Percentiles rank a stretch among this genome's conserved stretches.
Evolutionary conservation across 2,888 invertebrate genomes (phyloP).

Genomic region (Dinocampus coccinellae): DNA sequence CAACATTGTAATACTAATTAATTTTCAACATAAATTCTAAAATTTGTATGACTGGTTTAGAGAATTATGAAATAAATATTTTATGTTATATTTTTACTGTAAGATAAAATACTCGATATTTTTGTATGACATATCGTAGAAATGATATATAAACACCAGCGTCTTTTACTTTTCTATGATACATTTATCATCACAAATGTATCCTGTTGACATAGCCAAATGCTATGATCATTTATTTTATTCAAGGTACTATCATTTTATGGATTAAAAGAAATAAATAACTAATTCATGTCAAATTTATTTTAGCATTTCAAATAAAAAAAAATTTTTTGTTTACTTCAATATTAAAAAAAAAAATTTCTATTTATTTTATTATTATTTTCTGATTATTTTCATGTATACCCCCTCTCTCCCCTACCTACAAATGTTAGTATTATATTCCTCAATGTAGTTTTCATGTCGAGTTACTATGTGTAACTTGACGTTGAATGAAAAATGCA

Average conservation of each 20-base stretch:
- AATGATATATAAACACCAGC: neutral
- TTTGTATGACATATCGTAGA: neutral
- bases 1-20: neutral
- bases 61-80: neutral
- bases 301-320: neutral
- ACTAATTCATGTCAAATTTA: neutral
- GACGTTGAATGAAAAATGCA: neutral
- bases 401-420: too few relatives aligned
- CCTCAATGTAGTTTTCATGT: neutral
- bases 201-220: neutral
- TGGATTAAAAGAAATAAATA: neutral
- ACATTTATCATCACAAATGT: neutral
- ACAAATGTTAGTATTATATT: neutral
- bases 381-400: neutral
- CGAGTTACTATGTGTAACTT: neutral
- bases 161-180: neutral
- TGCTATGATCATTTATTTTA: neutral
- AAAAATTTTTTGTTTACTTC: neutral
- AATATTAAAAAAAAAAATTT: neutral
- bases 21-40: neutral
- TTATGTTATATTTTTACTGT: neutral
- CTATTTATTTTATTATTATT: neutral
- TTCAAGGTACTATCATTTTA: neutral
- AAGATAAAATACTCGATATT: neutral
- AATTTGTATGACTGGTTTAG: neutral